phyloP scores from a whole-genome alignment of 2,888 invertebrate genomes.

The Thumatha senex region DNA sequence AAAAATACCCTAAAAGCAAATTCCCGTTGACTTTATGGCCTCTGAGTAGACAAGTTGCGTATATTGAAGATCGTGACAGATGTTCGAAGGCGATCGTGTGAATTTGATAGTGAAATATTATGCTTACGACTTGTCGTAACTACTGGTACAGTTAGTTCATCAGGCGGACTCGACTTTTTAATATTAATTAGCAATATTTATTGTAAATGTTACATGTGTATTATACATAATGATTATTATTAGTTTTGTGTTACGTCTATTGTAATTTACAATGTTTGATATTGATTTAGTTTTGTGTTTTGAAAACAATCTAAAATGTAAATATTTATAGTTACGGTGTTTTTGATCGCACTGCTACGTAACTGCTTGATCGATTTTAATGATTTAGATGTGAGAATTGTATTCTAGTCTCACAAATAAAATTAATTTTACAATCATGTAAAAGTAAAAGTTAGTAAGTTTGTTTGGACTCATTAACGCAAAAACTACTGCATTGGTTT shows the following conservation, averaged over 20 bases:
- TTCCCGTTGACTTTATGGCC: constrained; percentile 47
- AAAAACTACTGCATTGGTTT: too few species aligned
- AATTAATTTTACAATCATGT: too few species aligned
- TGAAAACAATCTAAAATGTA: too few species aligned
- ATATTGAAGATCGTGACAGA: constrained; percentile 78
- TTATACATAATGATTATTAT: not conserved
- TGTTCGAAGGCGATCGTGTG: constrained; percentile 78
- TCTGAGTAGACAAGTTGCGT: constrained; percentile 63
- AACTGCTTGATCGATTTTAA: too few species aligned
- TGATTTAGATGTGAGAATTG: too few species aligned
- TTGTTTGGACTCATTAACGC: too few species aligned
- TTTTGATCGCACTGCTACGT: too few species aligned
- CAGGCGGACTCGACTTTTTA: constrained; percentile 12
- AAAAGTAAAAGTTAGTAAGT: too few species aligned
- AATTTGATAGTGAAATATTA: constrained; percentile 80
- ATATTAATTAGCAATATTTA: constrained; percentile 11
- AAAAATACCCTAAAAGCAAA: too few species aligned
- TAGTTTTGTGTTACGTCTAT: not conserved
- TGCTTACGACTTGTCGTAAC: constrained; percentile 59
- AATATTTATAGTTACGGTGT: too few species aligned
- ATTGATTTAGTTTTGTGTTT: too few species aligned
- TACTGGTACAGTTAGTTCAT: constrained; percentile 58
- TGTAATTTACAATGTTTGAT: constrained; percentile 3
- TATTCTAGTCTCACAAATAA: too few species aligned
- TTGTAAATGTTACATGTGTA: not conserved